Conservation (phyloP, 1,140 invertebrate genomes). For the Tetramorium simillimum region DNA sequence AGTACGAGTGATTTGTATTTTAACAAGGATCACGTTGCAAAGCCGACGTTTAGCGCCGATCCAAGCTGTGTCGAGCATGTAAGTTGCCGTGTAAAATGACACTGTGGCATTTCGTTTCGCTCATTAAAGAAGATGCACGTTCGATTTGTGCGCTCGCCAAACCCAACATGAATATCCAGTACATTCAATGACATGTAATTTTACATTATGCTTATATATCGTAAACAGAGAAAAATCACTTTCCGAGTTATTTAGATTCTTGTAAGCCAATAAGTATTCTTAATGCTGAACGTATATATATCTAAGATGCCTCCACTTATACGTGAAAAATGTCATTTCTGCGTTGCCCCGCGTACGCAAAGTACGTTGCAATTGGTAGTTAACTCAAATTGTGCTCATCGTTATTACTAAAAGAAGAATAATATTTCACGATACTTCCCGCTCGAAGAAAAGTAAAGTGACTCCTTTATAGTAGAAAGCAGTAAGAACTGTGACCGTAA, state of each 20-base stretch:
- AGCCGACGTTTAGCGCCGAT: neutral
- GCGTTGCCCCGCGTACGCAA: neutral
- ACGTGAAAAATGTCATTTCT: neutral
- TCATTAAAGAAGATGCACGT: conserved; percentile 32
- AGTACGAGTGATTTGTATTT: neutral
- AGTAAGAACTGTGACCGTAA: neutral
- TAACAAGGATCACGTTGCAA: conserved; percentile 36
- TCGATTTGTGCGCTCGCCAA: conserved; percentile 12
- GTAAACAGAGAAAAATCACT: conserved; percentile 9
- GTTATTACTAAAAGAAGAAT: neutral
- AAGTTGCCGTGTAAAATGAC: conserved; percentile 67
- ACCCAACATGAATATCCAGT: neutral
- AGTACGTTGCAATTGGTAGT: neutral
- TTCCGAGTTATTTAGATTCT: neutral
- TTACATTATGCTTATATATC: neutral
- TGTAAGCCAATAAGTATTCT: neutral
- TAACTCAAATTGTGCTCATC: neutral
- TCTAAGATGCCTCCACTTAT: neutral
- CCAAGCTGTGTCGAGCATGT: conserved; percentile 31
- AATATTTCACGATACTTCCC: neutral
- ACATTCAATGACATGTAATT: conserved; percentile 23
- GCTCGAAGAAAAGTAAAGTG: neutral
- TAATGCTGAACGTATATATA: neutral
- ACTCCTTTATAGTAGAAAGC: neutral
- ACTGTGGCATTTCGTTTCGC: conserved; percentile 52